Evolutionary conservation across 2,888 invertebrate genomes (phyloP).

Genomic region (Dryomyza anilis): DNA sequence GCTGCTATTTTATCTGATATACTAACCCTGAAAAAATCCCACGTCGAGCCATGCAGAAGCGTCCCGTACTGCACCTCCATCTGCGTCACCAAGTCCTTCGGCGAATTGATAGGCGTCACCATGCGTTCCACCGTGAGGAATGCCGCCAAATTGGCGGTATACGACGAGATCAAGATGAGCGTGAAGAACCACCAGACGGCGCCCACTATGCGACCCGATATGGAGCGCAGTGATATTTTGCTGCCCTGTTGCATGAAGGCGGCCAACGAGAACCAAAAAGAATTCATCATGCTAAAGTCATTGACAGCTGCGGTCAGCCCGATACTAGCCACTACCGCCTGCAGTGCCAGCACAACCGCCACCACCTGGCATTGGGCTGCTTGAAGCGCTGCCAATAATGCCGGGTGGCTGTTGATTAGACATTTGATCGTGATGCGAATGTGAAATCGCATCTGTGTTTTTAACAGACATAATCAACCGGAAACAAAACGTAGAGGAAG

Average conservation of each 20-base stretch:
- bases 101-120: slow-evolving; percentile 92
- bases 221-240: slow-evolving; percentile 90
- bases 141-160: slow-evolving; percentile 97
- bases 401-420: slow-evolving; percentile 57
- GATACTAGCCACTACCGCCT: slow-evolving; percentile 16
- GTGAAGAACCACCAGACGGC: slow-evolving; percentile 99
- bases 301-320: slow-evolving; percentile 75
- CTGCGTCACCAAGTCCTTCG: slow-evolving; percentile 88
- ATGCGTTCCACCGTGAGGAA: slow-evolving; percentile 96
- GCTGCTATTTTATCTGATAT: too few relatives aligned
- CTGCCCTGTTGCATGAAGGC: slow-evolving; percentile 99
- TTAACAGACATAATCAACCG: slow-evolving; percentile 2
- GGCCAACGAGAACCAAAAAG: slow-evolving; percentile 96
- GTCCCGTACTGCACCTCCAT: slow-evolving; percentile 93
- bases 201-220: slow-evolving; percentile 82
- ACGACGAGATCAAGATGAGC: slow-evolving; percentile 94
- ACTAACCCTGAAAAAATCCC: slow-evolving; percentile 77
- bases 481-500: not conserved
- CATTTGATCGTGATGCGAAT: slow-evolving; percentile 57
- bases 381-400: slow-evolving; percentile 51
- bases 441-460: slow-evolving; percentile 35
- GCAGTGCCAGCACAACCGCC: slow-evolving; percentile 49
- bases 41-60: slow-evolving; percentile 77
- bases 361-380: slow-evolving; percentile 43
- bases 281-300: slow-evolving; percentile 93